Percentiles rank a stretch among this genome's conserved stretches.
These are phyloP conservation scores for Cuniculus paca DNA, from an alignment of 2,797 vertebrate species.

Conservation along the genomic window DNA sequence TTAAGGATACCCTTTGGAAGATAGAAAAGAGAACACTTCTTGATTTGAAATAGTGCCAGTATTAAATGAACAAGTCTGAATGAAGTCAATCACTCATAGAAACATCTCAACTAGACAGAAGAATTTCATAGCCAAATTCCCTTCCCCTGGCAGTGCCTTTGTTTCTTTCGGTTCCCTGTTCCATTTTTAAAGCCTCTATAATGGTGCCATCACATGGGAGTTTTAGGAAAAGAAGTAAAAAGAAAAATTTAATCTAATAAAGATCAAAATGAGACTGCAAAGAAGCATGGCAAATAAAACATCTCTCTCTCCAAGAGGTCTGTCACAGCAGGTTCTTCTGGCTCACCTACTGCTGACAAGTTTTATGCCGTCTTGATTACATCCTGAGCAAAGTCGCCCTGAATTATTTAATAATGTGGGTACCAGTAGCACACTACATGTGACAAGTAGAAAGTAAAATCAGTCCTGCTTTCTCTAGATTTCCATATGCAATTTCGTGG, in stretches of 20 bases:
- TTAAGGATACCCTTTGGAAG: too few species aligned
- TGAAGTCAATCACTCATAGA: conserved; percentile 5
- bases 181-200: conserved; percentile 55
- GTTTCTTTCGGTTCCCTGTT: not conserved
- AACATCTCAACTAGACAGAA: not conserved
- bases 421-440: not conserved
- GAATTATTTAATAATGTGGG: conserved; percentile 16
- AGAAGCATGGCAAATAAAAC: conserved; percentile 35
- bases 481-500: not conserved
- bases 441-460: conserved; percentile 33
- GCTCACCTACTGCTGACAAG: not conserved
- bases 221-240: conserved; percentile 19
- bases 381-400: conserved; percentile 24
- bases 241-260: conserved; percentile 54
- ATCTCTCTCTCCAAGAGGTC: not conserved
- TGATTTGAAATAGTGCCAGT: conserved; percentile 15
- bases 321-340: not conserved
- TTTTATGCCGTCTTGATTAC: conserved; percentile 33
- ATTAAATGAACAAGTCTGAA: conserved; percentile 13
- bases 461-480: not conserved
- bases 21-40: not conserved
- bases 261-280: conserved; percentile 44
- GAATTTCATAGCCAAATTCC: conserved; percentile 27
- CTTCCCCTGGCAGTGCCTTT: not conserved
- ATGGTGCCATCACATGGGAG: not conserved